Conservation (phyloP, 2,113 vertebrate genomes). For the Microcebus murinus region DNA sequence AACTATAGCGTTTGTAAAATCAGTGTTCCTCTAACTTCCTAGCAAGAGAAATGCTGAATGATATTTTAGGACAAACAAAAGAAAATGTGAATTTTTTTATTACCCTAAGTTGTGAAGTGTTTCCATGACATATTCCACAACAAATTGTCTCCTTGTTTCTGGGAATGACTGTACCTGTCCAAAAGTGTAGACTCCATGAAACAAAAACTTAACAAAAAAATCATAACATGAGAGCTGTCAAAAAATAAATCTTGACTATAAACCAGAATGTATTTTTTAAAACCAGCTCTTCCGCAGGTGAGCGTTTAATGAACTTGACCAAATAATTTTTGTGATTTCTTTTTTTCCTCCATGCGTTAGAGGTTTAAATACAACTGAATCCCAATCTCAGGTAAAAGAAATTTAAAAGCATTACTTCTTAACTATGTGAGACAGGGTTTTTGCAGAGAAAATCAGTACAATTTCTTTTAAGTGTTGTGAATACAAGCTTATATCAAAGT, state of each 20-base stretch:
- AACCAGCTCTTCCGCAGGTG: constrained; percentile 24
- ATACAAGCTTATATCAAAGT: neutral
- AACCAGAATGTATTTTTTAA: constrained; percentile 1
- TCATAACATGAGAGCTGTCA: neutral
- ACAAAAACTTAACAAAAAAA: neutral
- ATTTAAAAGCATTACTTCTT: neutral
- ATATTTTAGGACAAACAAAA: constrained; percentile 55
- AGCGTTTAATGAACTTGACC: constrained; percentile 48
- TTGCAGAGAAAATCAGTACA: constrained; percentile 8
- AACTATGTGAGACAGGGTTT: neutral
- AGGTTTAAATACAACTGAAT: constrained; percentile 19
- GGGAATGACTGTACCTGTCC: neutral
- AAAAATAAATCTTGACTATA: neutral
- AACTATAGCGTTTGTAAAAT: neutral
- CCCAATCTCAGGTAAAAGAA: neutral
- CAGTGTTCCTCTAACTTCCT: constrained; percentile 4
- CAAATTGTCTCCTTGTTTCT: neutral
- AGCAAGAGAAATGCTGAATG: constrained; percentile 12
- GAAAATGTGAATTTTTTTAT: constrained; percentile 53
- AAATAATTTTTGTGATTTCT: constrained; percentile 27
- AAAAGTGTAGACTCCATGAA: neutral
- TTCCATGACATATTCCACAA: neutral
- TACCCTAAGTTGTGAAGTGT: constrained; percentile 45
- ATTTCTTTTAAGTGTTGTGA: constrained; percentile 46
- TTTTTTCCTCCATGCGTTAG: neutral